phyloP scores from a whole-genome alignment of 1,140 invertebrate species.

The Tetramorium alpestre region DNA sequence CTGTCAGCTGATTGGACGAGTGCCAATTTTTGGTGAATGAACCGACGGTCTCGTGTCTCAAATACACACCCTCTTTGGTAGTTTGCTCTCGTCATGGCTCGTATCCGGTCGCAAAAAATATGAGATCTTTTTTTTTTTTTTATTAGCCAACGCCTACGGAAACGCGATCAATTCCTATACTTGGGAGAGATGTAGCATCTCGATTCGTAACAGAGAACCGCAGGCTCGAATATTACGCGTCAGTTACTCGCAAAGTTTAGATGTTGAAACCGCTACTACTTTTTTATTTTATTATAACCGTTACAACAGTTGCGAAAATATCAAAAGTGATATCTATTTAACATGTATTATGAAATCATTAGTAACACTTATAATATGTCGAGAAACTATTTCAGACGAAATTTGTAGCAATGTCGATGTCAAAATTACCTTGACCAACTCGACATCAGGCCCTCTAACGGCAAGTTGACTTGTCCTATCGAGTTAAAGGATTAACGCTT shows the following conservation, averaged over 20 bases:
- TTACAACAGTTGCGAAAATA: not conserved
- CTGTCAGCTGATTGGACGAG: conserved; percentile 67
- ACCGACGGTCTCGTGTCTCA: conserved; percentile 46
- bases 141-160: not conserved
- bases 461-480: conserved; percentile 24
- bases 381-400: not conserved
- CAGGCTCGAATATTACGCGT: not conserved
- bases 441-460: not conserved
- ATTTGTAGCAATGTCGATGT: not conserved
- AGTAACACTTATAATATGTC: not conserved
- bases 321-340: not conserved
- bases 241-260: not conserved
- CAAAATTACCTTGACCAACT: conserved; percentile 10
- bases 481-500: conserved; percentile 40
- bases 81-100: conserved; percentile 21
- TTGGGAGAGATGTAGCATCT: not conserved
- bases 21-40: conserved; percentile 71
- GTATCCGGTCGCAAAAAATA: conserved; percentile 4
- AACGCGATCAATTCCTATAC: conserved; percentile 16
- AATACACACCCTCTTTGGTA: conserved; percentile 34
- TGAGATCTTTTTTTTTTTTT: conserved; percentile 5
- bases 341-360: not conserved
- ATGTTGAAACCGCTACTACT: too few relatives aligned
- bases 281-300: not conserved
- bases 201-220: not conserved